Evolutionary conservation across 1,140 invertebrate species (phyloP), one percentile per base, ranked within the genome.

Genomic region (Telenomus remus): DNA sequence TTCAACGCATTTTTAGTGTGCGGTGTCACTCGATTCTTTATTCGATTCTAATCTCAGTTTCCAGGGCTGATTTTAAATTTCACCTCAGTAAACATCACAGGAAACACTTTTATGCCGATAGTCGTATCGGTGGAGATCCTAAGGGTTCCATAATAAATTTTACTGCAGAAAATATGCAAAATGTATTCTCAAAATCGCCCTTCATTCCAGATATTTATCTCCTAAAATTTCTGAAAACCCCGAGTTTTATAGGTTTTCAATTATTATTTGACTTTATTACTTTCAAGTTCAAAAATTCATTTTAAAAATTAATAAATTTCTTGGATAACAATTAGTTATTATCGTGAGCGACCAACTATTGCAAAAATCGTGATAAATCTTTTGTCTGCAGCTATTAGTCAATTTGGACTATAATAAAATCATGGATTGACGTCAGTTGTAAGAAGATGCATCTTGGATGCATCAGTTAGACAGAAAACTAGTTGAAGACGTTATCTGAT

Each of bases 161-260:
- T 57, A 59, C 59, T 63, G 53, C 14, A n/a, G 27, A 71, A 63
- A 57, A 12, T 71, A 71, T 71, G 57, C 59, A 71, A 71, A 70
- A n/a, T 34, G 19, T 13, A 15, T 9, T 0, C 9, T 19, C 34
- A 14, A 16, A 44, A 33, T 44, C 16, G 37, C 57, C 57, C 57
- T 71, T 71, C 46, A 51, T 8, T 11, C 12, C 10, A 10, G 68
- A 63, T 60, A 35, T 60, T 54, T 48, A 69, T 69, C 65, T 69
- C 1, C 1, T 27, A 27, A 27, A n/a, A n/a, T n/a, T n/a, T n/a
- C n/a, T n/a, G n/a, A n/a, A n/a, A 15, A 10, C 47, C 35, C 56
- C 51, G 15, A 43, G 9, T 35, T 57, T 47, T n/a, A 6, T 43
- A 4, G 11, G 34, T 27, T 27, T 27, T 27, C 6, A 1, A 27